Evolutionary conservation across 2,888 invertebrate species (phyloP), one percentile per base, ranked within the genome.

Genomic region (Heliconius charithonia): DNA sequence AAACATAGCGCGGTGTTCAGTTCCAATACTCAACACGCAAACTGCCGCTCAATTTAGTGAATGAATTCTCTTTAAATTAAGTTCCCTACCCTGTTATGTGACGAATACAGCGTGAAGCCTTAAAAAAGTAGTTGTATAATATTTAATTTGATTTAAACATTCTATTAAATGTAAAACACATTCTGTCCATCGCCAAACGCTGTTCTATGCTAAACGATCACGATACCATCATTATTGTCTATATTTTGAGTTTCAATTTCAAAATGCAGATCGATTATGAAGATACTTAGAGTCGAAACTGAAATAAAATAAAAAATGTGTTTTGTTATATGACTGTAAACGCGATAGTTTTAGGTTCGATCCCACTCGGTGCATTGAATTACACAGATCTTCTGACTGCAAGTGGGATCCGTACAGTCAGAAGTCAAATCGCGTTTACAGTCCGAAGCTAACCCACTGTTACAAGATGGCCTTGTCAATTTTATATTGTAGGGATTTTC

Each of bases 221-320:
- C 86, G 94, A 94, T 94, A 94, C 92, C 91, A 94, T 94, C 94
- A 90, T 94, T 91, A 94, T 94, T 93, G 93, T 93, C 91, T 93
- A 92, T 91, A 91, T 84, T 84, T 86, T 85, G 87, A 85, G 92
- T 91, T 93, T 91, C 92, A 93, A 93, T 93, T 94, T 93, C 91
- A 90, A 93, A 91, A 92, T 91, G 90, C 86, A 89, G 89, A 91
- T 89, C 83, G 79, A 81, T 85, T 80, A 83, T 82, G 84, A 41
- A 63, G 82, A 80, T 76, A 41, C 3, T 41, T 88, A 75, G 90
- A 92, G 89, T 82, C 69, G 87, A 78, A 59, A 41, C 22, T 62
- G 13, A 63, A 27, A 63, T 13, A 25, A 65, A 29, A 67, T 59
- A 59, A n/a, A 4, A 27, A 16, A 27, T 27, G n/a, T 63, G 6